These are phyloP conservation scores for Chrysoperla carnea DNA, from an alignment of 1,140 invertebrate species.

Conservation along the genomic window DNA sequence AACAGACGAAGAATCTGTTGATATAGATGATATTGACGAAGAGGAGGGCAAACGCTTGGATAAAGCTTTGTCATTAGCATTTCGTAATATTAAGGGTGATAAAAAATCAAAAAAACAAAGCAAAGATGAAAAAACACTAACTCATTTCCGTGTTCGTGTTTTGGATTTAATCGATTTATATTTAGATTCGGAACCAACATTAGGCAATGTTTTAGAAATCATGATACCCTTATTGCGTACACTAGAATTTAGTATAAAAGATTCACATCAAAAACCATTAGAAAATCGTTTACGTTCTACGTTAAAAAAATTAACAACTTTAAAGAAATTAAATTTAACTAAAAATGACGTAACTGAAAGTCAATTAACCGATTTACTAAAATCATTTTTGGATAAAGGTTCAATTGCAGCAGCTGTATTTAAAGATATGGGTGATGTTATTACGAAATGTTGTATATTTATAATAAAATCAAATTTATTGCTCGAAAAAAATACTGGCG, in stretches of 20 bases:
- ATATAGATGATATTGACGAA: conserved; percentile 57
- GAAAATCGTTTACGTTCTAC: conserved; percentile 37
- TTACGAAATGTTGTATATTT: conserved; percentile 44
- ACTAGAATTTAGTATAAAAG: conserved; percentile 46
- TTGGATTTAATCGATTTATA: conserved; percentile 54
- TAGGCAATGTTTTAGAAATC: conserved; percentile 45
- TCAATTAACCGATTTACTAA: conserved; percentile 33
- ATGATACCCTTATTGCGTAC: conserved; percentile 41
- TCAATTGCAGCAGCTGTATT: conserved; percentile 38
- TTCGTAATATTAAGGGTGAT: conserved; percentile 42
- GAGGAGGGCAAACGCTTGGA: conserved; percentile 55
- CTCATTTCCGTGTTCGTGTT: conserved; percentile 48
- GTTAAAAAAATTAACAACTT: conserved; percentile 35
- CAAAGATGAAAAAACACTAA: conserved; percentile 41
- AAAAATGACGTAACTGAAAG: conserved; percentile 33
- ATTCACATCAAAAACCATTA: conserved; percentile 46
- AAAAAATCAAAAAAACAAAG: conserved; percentile 40
- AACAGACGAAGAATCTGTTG: conserved; percentile 48
- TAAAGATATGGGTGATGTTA: conserved; percentile 45
- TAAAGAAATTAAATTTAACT: conserved; percentile 30
- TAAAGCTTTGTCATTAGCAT: conserved; percentile 46
- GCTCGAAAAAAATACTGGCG: conserved; percentile 21
- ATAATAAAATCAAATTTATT: conserved; percentile 26
- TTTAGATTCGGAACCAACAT: conserved; percentile 41
- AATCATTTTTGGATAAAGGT: conserved; percentile 41